phyloP scores from a whole-genome alignment of 30 jellyfish, hydroid and myxozoan species.

The Aurelia coerulea region DNA sequence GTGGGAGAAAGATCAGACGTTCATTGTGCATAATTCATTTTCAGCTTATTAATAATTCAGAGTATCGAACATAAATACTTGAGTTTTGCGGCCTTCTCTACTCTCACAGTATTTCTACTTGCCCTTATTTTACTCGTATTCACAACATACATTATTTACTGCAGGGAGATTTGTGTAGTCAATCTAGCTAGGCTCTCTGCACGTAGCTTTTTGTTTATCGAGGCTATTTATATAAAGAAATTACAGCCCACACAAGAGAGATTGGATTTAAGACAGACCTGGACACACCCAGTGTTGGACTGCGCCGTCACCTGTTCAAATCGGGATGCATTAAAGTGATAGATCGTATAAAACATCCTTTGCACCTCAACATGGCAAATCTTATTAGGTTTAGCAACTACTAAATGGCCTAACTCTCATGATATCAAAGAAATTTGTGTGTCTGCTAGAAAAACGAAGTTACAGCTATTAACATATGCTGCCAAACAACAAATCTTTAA shows the following conservation, averaged over 20 bases:
- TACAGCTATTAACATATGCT: no score
- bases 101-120: neutral
- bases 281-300: constrained; percentile 2
- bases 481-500: no score
- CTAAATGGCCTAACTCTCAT: no score
- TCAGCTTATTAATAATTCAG: constrained; percentile 69
- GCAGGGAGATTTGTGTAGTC: neutral
- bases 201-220: neutral
- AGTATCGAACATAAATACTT: constrained; percentile 11
- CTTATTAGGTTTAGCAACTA: no score
- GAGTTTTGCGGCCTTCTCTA: neutral
- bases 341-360: no score
- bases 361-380: no score
- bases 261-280: no score
- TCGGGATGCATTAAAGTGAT: no score
- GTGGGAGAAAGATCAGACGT: constrained; percentile 76
- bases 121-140: neutral
- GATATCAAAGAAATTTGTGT: no score
- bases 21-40: constrained; percentile 70
- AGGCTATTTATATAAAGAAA: neutral
- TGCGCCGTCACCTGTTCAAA: neutral
- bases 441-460: no score
- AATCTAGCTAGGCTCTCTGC: neutral
- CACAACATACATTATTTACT: constrained; percentile 19
- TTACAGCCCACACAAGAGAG: no score